Conservation (phyloP, 2,888 invertebrate species). For the Eupithecia tripunctaria region DNA sequence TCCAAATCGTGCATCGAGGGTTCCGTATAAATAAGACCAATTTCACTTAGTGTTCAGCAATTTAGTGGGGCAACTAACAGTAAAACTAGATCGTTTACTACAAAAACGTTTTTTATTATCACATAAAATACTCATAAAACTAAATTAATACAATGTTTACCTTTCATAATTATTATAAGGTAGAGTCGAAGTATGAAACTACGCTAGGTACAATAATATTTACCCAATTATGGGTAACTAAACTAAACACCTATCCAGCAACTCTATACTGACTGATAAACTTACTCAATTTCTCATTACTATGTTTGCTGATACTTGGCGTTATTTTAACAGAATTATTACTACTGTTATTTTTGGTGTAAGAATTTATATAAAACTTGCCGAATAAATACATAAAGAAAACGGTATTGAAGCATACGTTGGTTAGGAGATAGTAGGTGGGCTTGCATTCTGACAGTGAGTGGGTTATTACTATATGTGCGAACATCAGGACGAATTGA, state of each 20-base stretch:
- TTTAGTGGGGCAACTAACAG: background rate
- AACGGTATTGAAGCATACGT: constrained; percentile 51
- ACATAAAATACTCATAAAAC: background rate
- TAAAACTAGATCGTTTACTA: background rate
- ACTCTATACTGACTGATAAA: constrained; percentile 46
- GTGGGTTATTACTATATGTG: constrained; percentile 51
- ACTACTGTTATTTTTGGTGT: constrained; percentile 41
- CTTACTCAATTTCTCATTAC: constrained; percentile 40
- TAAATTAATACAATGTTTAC: background rate
- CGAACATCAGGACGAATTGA: constrained; percentile 58
- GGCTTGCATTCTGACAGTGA: constrained; percentile 55
- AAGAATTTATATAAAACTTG: constrained; percentile 58
- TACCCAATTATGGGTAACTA: constrained; percentile 18
- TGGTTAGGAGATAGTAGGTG: constrained; percentile 48
- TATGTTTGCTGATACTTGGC: constrained; percentile 25
- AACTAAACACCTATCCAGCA: constrained; percentile 34
- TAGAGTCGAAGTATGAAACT: too few relatives aligned
- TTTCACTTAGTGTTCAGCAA: too few relatives aligned
- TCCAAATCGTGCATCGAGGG: too few relatives aligned
- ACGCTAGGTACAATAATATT: background rate
- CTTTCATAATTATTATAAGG: too few relatives aligned
- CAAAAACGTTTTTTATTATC: background rate
- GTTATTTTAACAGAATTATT: constrained; percentile 24
- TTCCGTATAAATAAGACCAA: too few relatives aligned
- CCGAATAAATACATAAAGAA: constrained; percentile 61